These are phyloP conservation scores for Planococcus citri DNA, from an alignment of 1,140 invertebrate species.

Conservation along the genomic window DNA sequence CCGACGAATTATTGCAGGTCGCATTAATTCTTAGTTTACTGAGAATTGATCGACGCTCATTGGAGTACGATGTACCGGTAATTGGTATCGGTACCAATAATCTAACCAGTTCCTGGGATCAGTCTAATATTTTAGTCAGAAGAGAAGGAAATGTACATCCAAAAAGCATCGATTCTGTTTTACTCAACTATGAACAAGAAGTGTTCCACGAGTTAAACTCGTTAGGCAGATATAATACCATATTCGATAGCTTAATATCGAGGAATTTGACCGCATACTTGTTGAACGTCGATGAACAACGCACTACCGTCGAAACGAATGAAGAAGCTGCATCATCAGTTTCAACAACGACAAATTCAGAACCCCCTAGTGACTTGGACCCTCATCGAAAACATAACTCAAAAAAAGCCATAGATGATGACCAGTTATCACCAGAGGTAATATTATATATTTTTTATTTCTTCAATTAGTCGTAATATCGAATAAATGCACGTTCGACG, in stretches of 20 bases:
- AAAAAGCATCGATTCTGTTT: conserved; percentile 57
- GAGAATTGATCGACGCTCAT: conserved; percentile 47
- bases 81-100: conserved; percentile 35
- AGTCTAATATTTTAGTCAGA: conserved; percentile 39
- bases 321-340: conserved; percentile 25
- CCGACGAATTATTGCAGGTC: conserved; percentile 63
- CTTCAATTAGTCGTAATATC: too few species aligned
- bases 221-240: conserved; percentile 42
- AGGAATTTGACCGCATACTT: conserved; percentile 45
- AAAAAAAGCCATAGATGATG: background rate
- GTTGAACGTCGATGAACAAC: conserved; percentile 37
- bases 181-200: conserved; percentile 55
- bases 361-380: background rate
- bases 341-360: conserved; percentile 11
- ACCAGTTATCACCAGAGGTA: conserved; percentile 22
- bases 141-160: conserved; percentile 51
- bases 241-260: conserved; percentile 31
- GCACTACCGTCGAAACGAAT: background rate
- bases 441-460: background rate
- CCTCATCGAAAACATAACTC: background rate
- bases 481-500: too few species aligned
- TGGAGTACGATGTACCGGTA: conserved; percentile 43
- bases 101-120: conserved; percentile 46
- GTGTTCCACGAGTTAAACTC: conserved; percentile 65
- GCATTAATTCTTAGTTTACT: conserved; percentile 63